Evolutionary conservation across 2,113 vertebrate species (phyloP).

Genomic region (Collichthys lucidus): DNA sequence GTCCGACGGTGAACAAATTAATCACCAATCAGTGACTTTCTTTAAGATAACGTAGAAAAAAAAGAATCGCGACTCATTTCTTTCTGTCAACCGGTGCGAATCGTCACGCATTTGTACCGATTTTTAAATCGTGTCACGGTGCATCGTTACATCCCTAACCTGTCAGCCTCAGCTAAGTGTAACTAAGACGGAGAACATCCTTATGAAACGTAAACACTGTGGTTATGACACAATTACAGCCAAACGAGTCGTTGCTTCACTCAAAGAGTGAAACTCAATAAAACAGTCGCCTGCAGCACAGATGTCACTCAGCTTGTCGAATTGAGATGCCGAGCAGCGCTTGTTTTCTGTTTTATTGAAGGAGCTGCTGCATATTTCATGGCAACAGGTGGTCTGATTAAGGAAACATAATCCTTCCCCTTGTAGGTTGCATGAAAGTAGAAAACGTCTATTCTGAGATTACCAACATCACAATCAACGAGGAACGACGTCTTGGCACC

Average conservation of each 20-base stretch:
- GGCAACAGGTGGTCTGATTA: slow-evolving; percentile 3
- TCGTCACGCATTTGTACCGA: too few species aligned
- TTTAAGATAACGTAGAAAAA: too few species aligned
- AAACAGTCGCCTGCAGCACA: slow-evolving; percentile 11
- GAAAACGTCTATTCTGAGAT: neutral
- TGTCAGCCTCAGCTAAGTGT: neutral
- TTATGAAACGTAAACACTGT: neutral
- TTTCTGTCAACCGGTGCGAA: too few species aligned
- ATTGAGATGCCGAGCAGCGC: neutral
- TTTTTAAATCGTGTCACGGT: too few species aligned
- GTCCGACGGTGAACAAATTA: too few species aligned
- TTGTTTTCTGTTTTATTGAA: neutral
- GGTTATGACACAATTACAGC: neutral
- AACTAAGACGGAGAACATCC: neutral
- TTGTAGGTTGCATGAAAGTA: neutral
- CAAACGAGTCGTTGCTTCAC: neutral
- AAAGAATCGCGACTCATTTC: too few species aligned
- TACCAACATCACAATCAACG: neutral
- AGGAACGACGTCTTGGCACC: neutral
- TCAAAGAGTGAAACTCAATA: neutral
- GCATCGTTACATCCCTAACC: too few species aligned
- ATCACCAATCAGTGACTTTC: too few species aligned
- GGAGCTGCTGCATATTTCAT: neutral
- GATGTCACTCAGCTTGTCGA: neutral
- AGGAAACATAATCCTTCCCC: neutral